These are phyloP conservation scores for Diplosoma virens DNA, from an alignment of 23 tunicate species.

Conservation along the genomic window DNA sequence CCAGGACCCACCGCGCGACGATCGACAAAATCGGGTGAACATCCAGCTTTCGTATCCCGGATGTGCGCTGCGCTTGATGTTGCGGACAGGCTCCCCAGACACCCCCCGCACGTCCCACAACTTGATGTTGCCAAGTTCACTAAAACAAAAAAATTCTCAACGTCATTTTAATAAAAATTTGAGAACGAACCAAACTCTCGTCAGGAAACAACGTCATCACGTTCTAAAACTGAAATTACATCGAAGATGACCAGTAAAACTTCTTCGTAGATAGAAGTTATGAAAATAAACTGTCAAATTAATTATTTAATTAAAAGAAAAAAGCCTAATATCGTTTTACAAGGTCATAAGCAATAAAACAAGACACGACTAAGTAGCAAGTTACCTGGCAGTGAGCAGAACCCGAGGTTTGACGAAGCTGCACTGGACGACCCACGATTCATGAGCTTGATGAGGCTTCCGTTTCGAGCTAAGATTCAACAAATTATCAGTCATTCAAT, in stretches of 20 bases:
- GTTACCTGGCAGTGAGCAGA: constrained; percentile 73
- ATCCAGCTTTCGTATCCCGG: constrained; percentile 51
- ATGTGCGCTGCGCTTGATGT: constrained; percentile 22
- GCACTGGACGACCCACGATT: constrained; percentile 60
- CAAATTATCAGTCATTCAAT: neutral
- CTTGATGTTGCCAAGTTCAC: constrained; percentile 74
- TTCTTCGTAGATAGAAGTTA: too few species aligned
- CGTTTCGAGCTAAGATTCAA: constrained; percentile 7
- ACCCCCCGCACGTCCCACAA: constrained; percentile 72
- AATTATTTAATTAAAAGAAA: too few species aligned
- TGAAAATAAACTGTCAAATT: too few species aligned
- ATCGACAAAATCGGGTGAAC: constrained; percentile 67
- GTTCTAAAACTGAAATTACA: too few species aligned
- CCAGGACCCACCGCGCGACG: too few species aligned
- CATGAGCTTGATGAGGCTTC: constrained; percentile 55
- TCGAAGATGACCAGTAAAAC: too few species aligned
- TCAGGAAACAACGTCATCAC: too few species aligned
- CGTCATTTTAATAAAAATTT: too few species aligned
- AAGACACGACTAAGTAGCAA: neutral
- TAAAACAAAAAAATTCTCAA: constrained; percentile 11
- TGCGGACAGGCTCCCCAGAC: constrained; percentile 31
- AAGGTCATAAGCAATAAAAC: too few species aligned
- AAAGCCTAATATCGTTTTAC: too few species aligned
- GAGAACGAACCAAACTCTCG: too few species aligned
- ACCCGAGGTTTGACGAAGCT: constrained; percentile 36